A percentile compares a stretch with the other conserved stretches of the same genome.
Evolutionary conservation across 2,797 vertebrate genomes (phyloP).

Genomic region (Chelonia mydas): DNA sequence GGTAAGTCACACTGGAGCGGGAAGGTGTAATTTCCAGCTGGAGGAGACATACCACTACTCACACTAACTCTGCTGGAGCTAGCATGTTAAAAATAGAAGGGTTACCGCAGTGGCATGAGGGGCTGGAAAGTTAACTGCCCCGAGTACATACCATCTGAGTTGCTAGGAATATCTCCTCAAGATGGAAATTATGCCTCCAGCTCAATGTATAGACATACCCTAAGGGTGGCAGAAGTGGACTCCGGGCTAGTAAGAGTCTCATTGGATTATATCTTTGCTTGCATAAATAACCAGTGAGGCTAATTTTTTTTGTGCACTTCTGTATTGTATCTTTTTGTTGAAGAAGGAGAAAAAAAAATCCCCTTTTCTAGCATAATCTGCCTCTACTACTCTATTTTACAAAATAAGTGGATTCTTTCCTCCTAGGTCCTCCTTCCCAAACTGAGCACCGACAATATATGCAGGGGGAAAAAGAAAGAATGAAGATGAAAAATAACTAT

Average conservation of each 20-base stretch:
- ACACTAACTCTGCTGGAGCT: background rate
- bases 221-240: conserved; percentile 14
- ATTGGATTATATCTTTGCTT: conserved; percentile 22
- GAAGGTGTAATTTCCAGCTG: background rate
- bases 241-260: background rate
- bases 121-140: background rate
- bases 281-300: conserved; percentile 46
- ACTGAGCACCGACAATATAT: background rate
- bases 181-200: background rate
- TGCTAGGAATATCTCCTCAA: background rate
- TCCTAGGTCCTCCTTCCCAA: rapidly evolving
- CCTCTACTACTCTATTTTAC: background rate
- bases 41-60: background rate
- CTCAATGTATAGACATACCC: background rate
- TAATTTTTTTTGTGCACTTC: conserved; percentile 25
- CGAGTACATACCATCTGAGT: background rate
- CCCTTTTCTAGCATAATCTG: background rate
- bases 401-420: background rate
- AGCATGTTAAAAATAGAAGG: background rate
- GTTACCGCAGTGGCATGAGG: background rate
- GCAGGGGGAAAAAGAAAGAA: conserved; percentile 35
- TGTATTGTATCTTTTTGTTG: conserved; percentile 8
- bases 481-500: conserved; percentile 57
- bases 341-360: background rate
- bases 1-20: background rate